Percentiles rank a stretch among this genome's conserved stretches.
These are phyloP conservation scores for Channallabes apus DNA, from an alignment of 2,797 vertebrate species.

Conservation along the genomic window DNA sequence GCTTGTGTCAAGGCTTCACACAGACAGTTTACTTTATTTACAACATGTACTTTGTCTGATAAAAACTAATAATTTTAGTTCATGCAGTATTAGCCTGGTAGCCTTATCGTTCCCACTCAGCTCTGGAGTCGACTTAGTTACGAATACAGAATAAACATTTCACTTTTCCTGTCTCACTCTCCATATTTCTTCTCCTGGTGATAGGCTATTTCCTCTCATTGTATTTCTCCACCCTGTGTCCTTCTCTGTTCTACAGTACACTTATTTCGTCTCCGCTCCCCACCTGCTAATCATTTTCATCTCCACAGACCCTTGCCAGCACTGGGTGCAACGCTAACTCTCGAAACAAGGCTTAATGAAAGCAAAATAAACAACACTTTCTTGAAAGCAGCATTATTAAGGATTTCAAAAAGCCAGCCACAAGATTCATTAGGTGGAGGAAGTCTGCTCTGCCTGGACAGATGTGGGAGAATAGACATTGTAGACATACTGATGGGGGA, in stretches of 20 bases:
- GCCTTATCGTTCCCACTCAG: background rate
- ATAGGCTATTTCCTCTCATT: slow-evolving; percentile 72
- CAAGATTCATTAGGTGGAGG: slow-evolving; percentile 85
- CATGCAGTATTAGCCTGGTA: background rate
- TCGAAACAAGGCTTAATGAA: slow-evolving; percentile 71
- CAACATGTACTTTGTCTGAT: background rate
- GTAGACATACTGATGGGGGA: slow-evolving; percentile 55
- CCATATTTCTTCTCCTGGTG: slow-evolving; percentile 50
- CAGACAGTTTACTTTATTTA: background rate
- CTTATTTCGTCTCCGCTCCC: slow-evolving; percentile 66
- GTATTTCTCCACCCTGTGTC: slow-evolving; percentile 51
- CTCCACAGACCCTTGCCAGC: background rate
- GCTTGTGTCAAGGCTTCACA: background rate
- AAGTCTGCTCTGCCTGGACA: slow-evolving; percentile 80
- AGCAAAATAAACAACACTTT: slow-evolving; percentile 79
- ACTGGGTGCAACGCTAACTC: slow-evolving; percentile 43
- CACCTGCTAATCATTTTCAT: slow-evolving; percentile 35
- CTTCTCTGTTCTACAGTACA: slow-evolving; percentile 58
- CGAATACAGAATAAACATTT: background rate
- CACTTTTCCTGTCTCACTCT: background rate
- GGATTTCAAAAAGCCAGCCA: slow-evolving; percentile 76
- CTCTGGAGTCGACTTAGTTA: background rate
- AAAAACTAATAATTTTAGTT: background rate
- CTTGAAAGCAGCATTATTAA: slow-evolving; percentile 75
- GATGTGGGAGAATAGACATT: slow-evolving; percentile 62